Evolutionary conservation across 2,113 vertebrate species (phyloP), one percentile per base, ranked within the genome.

Genomic region (Sturnus vulgaris): DNA sequence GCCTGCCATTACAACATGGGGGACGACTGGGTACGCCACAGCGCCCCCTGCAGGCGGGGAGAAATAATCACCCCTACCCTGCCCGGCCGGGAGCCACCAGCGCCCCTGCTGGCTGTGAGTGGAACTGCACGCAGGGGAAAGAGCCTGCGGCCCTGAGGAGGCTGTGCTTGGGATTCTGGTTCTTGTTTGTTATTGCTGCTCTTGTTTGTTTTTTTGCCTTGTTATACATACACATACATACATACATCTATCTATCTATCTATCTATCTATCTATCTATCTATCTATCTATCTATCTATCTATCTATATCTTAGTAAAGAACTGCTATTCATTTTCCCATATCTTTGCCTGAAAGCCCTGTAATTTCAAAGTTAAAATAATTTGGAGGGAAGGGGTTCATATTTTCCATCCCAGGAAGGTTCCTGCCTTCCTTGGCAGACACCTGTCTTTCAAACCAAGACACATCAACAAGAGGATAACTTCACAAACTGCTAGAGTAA

Each of bases 1-100:
- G 0, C 10, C 21, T 0, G 0, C 27, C n/a, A 39, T 25, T 37
- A 25, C 21, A 21, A 5, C 40, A 21, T 0, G 27, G 56, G 8
- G 12, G 18, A 7, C 0, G 2, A 22, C 52, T 2, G 10, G 39
- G 22, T 12, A 0, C 2, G 1, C 17, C 52, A 81, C 78, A 81
- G 63, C 16, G 12, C 52, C 40, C 33, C 50, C 77, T 56, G 63
- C 61, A 31, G 50, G 1, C 0, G 0, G 4, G 2, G 27, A 40
- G 61, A 21, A 56, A 66, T 8, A 61, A 46, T 2, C 1, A 12
- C 40, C 31, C 21, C 27, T 1, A 9, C 60, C 39, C 39, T 40
- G 39, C 39, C 39, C 39, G 12, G 39, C 39, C 39, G 39, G 39
- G 39, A 40, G 39, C 39, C 39, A 40, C 39, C 39, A 40, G 39